phyloP scores from a whole-genome alignment of 2,113 vertebrate genomes.

The Tenebrosternarchus preto region DNA sequence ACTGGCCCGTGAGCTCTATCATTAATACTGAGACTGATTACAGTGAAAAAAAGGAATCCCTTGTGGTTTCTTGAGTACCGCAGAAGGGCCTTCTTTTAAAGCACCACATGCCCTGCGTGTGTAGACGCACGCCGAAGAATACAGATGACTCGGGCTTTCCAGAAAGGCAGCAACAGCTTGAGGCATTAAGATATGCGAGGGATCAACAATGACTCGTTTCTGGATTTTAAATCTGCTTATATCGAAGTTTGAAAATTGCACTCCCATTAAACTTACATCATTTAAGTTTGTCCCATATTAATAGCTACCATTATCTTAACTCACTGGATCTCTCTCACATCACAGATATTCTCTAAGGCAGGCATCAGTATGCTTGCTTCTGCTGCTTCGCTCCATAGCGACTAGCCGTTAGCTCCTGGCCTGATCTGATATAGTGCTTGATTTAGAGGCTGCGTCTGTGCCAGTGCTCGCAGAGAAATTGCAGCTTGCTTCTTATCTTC shows the following conservation, averaged over 20 bases:
- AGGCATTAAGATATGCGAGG: too few relatives aligned
- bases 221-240: too few relatives aligned
- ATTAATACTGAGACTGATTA: conserved; percentile 3
- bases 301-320: neutral
- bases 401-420: too few relatives aligned
- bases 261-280: neutral
- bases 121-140: neutral
- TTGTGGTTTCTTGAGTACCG: neutral
- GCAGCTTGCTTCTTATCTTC: conserved; percentile 47
- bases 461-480: conserved; percentile 29
- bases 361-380: conserved; percentile 22
- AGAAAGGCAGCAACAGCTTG: too few relatives aligned
- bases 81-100: conserved; percentile 1
- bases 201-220: too few relatives aligned
- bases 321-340: neutral
- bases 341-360: neutral
- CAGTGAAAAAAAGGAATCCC: neutral
- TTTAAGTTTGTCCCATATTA: neutral
- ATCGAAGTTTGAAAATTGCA: too few relatives aligned
- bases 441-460: conserved; percentile 44
- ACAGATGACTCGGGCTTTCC: neutral
- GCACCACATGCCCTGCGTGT: neutral
- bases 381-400: conserved; percentile 3
- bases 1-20: conserved; percentile 31
- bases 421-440: conserved; percentile 54